These are phyloP conservation scores for Girardinichthys multiradiatus DNA, from an alignment of 2,113 vertebrate genomes.

Conservation along the genomic window DNA sequence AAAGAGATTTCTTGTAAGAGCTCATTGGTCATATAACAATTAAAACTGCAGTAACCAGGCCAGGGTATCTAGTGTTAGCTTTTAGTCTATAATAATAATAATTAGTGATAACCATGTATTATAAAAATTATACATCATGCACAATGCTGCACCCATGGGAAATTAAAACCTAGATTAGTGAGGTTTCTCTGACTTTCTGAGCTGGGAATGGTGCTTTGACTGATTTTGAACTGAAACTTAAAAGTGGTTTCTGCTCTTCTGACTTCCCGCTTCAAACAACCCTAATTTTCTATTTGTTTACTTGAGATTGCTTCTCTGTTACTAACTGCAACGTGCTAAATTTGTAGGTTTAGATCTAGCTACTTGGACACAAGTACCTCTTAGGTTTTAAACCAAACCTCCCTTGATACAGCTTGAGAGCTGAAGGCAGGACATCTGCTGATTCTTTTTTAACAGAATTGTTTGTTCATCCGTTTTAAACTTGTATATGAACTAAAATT, in stretches of 20 bases:
- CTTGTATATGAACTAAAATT: not conserved
- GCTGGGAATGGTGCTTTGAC: not conserved
- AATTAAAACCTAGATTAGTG: not conserved
- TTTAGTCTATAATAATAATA: no score
- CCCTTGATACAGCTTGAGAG: not conserved
- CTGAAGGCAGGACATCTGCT: not conserved
- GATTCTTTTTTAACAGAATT: not conserved
- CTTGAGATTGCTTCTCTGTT: not conserved
- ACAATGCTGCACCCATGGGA: not conserved
- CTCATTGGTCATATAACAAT: not conserved
- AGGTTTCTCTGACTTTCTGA: not conserved
- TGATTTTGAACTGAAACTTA: not conserved
- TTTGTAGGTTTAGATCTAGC: not conserved
- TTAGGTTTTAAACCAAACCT: not conserved
- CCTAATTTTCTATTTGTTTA: not conserved
- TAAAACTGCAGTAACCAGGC: not conserved
- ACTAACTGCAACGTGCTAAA: not conserved
- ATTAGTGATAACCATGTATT: not conserved
- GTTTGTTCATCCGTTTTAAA: not conserved
- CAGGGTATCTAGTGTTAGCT: no score
- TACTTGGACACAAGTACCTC: not conserved
- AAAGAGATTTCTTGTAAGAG: not conserved
- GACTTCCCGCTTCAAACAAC: not conserved
- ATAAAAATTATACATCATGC: not conserved
- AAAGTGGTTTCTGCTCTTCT: not conserved